Percentiles rank a stretch among this genome's conserved stretches.
These are phyloP conservation scores for Mugil cephalus DNA, from an alignment of 2,113 vertebrate genomes.

Conservation along the genomic window DNA sequence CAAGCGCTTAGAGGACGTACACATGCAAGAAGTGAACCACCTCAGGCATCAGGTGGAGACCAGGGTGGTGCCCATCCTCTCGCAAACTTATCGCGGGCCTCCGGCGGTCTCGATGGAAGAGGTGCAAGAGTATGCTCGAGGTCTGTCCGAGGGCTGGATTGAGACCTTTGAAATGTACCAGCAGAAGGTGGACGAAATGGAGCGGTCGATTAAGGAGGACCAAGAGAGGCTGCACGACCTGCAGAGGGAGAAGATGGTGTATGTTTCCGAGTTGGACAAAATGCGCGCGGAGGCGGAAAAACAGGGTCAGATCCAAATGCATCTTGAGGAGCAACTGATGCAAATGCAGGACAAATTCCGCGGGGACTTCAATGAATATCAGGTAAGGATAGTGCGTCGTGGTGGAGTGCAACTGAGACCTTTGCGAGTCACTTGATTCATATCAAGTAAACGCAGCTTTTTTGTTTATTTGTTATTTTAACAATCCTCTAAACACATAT, in stretches of 20 bases:
- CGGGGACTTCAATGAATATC: constrained; percentile 83
- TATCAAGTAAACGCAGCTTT: too few species aligned
- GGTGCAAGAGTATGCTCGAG: constrained; percentile 85
- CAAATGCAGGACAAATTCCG: constrained; percentile 85
- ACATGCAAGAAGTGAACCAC: constrained; percentile 78
- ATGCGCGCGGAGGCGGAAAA: constrained; percentile 84
- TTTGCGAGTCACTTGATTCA: too few species aligned
- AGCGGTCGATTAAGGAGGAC: constrained; percentile 83
- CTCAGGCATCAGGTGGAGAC: constrained; percentile 80
- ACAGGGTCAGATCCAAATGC: constrained; percentile 83
- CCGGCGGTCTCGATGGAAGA: constrained; percentile 81
- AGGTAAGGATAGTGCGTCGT: constrained; percentile 81
- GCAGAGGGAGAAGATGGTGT: constrained; percentile 85
- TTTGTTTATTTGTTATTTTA: neutral
- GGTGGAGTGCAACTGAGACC: too few species aligned
- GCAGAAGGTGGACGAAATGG: constrained; percentile 87
- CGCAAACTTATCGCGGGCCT: constrained; percentile 71
- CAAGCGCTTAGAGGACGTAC: constrained; percentile 80
- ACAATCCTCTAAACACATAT: neutral
- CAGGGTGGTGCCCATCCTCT: constrained; percentile 69
- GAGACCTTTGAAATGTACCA: constrained; percentile 89
- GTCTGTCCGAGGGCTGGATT: constrained; percentile 86
- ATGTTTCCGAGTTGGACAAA: constrained; percentile 84
- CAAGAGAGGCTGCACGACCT: constrained; percentile 82
- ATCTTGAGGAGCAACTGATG: constrained; percentile 87